These are phyloP conservation scores for Cephalopterus ornatus DNA, from an alignment of 2,113 vertebrate species.

Conservation along the genomic window DNA sequence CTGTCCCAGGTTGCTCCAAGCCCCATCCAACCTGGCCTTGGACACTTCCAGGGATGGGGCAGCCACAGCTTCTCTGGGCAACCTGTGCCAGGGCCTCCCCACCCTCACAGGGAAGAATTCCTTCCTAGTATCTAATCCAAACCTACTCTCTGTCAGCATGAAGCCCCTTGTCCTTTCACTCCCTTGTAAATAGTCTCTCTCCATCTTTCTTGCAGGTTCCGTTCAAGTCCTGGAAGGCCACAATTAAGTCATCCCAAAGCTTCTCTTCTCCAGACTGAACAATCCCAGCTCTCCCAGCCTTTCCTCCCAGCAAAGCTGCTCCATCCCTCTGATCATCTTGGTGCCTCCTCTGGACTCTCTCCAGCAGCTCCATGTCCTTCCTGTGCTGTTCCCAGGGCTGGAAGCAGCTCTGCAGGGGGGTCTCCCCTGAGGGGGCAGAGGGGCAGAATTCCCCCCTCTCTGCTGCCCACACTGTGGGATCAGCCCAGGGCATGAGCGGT, in stretches of 20 bases:
- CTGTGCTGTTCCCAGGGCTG: not conserved
- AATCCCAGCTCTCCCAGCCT: not conserved
- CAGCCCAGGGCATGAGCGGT: not conserved
- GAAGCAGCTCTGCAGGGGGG: not conserved
- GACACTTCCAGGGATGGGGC: not conserved
- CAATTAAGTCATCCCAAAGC: not conserved
- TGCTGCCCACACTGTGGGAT: not conserved
- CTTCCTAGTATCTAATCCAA: not conserved
- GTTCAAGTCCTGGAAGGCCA: not conserved
- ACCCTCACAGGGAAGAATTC: not conserved
- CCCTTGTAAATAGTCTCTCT: not conserved
- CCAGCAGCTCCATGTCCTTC: not conserved
- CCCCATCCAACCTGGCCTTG: not conserved
- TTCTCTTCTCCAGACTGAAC: not conserved
- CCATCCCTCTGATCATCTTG: not conserved
- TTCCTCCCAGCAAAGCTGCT: not conserved
- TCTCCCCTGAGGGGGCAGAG: not conserved
- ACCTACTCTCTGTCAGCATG: not conserved
- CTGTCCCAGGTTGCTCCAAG: not conserved
- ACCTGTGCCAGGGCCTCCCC: not conserved
- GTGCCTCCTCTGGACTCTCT: not conserved
- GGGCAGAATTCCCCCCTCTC: not conserved
- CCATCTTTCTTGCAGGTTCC: not conserved
- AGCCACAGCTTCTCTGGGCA: not conserved
- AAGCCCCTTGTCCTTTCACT: not conserved